Evolutionary conservation across 2,888 invertebrate genomes (phyloP).

Genomic region (Morpho helenor): DNA sequence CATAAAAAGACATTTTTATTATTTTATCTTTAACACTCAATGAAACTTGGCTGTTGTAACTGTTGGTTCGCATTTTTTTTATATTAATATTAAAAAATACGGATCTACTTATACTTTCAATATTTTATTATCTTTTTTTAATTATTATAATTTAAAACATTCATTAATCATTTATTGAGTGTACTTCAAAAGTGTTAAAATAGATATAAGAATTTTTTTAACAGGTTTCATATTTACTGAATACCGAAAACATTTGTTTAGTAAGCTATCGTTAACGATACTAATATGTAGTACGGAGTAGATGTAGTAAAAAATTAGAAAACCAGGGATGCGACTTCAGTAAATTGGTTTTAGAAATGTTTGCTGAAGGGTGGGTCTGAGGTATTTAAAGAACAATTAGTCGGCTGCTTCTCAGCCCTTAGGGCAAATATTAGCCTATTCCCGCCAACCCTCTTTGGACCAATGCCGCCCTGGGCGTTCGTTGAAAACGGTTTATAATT

Average conservation of each 20-base stretch:
- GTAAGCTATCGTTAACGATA: constrained; percentile 48
- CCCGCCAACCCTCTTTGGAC: constrained; percentile 72
- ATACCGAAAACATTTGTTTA: constrained; percentile 49
- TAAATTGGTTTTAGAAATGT: constrained; percentile 72
- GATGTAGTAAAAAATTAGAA: constrained; percentile 43
- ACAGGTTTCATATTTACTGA: constrained; percentile 38
- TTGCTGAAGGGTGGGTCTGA: constrained; percentile 65
- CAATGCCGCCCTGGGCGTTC: constrained; percentile 62
- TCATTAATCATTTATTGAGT: too few relatives aligned
- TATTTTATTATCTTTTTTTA: too few relatives aligned
- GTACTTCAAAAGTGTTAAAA: too few relatives aligned
- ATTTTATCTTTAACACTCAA: too few relatives aligned
- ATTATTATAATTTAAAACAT: too few relatives aligned
- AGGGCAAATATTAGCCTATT: constrained; percentile 73
- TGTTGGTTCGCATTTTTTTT: too few relatives aligned
- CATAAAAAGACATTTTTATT: too few relatives aligned
- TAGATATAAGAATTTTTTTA: too few relatives aligned
- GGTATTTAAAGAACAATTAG: constrained; percentile 79
- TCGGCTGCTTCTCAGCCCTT: constrained; percentile 70
- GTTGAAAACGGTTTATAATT: constrained; percentile 62
- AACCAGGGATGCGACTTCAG: constrained; percentile 54
- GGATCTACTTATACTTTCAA: too few relatives aligned
- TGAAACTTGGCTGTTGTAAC: too few relatives aligned
- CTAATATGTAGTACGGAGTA: constrained; percentile 25
- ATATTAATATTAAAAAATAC: too few relatives aligned